Conservation (phyloP, 2,888 invertebrate species). For the Nemurella pictetii region DNA sequence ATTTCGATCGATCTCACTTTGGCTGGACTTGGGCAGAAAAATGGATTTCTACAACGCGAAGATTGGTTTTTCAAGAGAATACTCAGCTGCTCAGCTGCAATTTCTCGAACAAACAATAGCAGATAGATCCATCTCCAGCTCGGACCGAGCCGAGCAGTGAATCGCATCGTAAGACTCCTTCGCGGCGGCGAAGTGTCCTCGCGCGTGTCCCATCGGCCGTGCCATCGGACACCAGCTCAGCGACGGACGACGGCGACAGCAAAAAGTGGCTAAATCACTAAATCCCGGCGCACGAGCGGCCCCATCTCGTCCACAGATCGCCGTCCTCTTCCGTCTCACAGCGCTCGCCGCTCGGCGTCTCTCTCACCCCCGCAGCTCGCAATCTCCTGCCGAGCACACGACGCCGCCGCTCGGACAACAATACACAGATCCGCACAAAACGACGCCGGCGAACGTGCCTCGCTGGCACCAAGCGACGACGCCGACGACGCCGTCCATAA, state of each 20-base stretch:
- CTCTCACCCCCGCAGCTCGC: background rate
- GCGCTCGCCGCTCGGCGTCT: background rate
- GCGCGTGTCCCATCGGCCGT: too few relatives aligned
- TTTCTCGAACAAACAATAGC: too few relatives aligned
- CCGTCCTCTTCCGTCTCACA: background rate
- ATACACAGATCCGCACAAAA: background rate
- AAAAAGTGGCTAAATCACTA: constrained; percentile 7
- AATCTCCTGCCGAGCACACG: background rate
- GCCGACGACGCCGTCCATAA: background rate
- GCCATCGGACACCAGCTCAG: background rate
- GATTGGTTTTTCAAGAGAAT: too few relatives aligned
- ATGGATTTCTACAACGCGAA: too few relatives aligned
- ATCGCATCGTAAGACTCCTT: too few relatives aligned
- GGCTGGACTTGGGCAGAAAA: too few relatives aligned
- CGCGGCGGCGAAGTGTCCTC: background rate
- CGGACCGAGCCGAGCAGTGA: too few relatives aligned
- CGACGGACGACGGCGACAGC: background rate
- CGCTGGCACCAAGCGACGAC: background rate
- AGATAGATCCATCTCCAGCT: too few relatives aligned
- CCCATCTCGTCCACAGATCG: background rate
- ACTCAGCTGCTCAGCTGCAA: too few relatives aligned
- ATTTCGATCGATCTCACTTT: too few relatives aligned
- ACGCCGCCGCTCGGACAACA: background rate
- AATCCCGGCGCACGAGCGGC: background rate
- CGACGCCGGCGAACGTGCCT: background rate